A percentile compares a stretch with the other conserved stretches of the same genome.
Evolutionary conservation across 2,113 vertebrate species (phyloP).

Genomic region (Paratilapia polleni): DNA sequence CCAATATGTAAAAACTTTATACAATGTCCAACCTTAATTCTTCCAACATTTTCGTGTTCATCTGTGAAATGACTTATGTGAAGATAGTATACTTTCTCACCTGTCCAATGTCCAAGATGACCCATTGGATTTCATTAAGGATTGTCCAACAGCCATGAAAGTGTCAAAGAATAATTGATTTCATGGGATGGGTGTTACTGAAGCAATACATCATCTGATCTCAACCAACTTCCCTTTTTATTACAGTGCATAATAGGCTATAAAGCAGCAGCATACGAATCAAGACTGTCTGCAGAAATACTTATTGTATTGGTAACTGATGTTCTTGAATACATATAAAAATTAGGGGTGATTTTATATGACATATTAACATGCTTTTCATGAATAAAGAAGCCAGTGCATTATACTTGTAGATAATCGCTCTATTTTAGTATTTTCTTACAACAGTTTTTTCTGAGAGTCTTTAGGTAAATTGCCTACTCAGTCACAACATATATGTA

Average conservation of each 20-base stretch:
- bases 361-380: not conserved
- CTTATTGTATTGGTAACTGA: not conserved
- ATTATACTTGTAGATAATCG: not conserved
- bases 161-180: constrained; percentile 77
- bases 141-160: constrained; percentile 69
- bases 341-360: not conserved
- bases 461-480: constrained; percentile 49
- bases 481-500: constrained; percentile 54
- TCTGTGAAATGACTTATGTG: constrained; percentile 39
- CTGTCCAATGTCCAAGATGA: constrained; percentile 75
- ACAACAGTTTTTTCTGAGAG: not conserved
- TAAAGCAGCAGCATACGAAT: constrained; percentile 7
- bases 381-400: not conserved
- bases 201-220: constrained; percentile 64
- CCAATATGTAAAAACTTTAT: not conserved
- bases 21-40: not conserved
- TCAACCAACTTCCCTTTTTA: constrained; percentile 34
- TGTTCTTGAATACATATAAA: not conserved
- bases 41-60: not conserved
- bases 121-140: constrained; percentile 74
- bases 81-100: constrained; percentile 70
- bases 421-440: not conserved
- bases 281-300: constrained; percentile 14
- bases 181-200: constrained; percentile 47
- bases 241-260: constrained; percentile 30